phyloP scores from a whole-genome alignment of 1,140 invertebrate genomes.

The Lepidotrigona ventralis region DNA sequence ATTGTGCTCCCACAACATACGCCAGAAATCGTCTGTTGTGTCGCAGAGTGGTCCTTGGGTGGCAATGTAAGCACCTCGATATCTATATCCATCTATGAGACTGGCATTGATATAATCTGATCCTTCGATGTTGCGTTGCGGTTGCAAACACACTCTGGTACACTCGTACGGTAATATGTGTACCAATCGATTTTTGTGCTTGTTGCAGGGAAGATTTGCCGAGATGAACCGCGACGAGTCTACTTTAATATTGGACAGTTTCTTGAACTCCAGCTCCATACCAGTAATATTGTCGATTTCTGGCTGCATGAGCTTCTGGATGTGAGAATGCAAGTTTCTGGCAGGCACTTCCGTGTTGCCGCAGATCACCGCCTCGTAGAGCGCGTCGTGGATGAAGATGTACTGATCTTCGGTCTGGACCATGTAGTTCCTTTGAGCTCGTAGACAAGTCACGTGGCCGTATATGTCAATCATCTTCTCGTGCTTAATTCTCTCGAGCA shows the following conservation, averaged over 20 bases:
- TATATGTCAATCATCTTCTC: slow-evolving; percentile 99
- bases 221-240: slow-evolving; percentile 97
- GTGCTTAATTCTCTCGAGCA: slow-evolving; percentile 95
- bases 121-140: slow-evolving; percentile 94
- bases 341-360: slow-evolving; percentile 97
- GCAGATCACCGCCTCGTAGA: slow-evolving; percentile 97
- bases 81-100: slow-evolving; percentile 97
- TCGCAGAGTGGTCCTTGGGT: slow-evolving; percentile 98
- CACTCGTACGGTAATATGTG: slow-evolving; percentile 99
- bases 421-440: slow-evolving; percentile 99
- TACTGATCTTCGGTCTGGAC: slow-evolving; percentile 99
- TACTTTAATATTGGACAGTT: slow-evolving; percentile 95
- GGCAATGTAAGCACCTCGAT: slow-evolving; percentile 97
- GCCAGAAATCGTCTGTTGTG: slow-evolving; percentile 99
- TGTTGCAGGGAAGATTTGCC: slow-evolving; percentile 97
- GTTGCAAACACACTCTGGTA: slow-evolving; percentile 95
- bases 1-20: slow-evolving; percentile 99
- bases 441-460: slow-evolving; percentile 97
- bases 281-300: slow-evolving; percentile 94
- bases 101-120: slow-evolving; percentile 99
- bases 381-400: slow-evolving; percentile 98
- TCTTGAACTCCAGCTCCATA: slow-evolving; percentile 99
- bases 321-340: slow-evolving; percentile 94
- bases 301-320: slow-evolving; percentile 93
- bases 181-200: slow-evolving; percentile 98